Evolutionary conservation across 2,113 vertebrate species (phyloP).

Genomic region (Callaeas wilsoni): DNA sequence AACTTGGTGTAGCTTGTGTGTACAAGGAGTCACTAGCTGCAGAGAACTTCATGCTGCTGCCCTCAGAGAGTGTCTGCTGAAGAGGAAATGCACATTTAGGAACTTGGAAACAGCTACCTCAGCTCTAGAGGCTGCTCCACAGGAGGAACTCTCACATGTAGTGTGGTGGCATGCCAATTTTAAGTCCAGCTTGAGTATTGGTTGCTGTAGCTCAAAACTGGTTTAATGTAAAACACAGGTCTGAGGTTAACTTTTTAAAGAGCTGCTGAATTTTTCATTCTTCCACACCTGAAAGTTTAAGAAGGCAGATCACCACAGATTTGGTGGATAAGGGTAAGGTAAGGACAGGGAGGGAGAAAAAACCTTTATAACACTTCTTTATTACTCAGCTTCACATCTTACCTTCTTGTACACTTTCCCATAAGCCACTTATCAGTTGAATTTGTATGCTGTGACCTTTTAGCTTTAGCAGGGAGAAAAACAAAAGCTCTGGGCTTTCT

Average conservation of each 20-base stretch:
- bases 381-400: not conserved
- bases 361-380: not conserved
- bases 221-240: not conserved
- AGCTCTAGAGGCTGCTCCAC: not conserved
- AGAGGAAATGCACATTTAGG: not conserved
- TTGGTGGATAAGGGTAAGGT: not conserved
- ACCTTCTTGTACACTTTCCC: not conserved
- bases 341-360: not conserved
- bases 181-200: not conserved
- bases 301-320: not conserved
- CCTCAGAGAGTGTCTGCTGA: not conserved
- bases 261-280: not conserved
- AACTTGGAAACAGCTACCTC: not conserved
- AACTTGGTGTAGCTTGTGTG: not conserved
- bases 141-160: not conserved
- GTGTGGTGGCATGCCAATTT: not conserved
- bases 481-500: not conserved
- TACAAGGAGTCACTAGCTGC: not conserved
- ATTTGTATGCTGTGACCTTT: not conserved
- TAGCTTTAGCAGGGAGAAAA: not conserved
- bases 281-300: not conserved
- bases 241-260: not conserved
- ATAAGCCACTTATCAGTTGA: not conserved
- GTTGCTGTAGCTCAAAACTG: not conserved
- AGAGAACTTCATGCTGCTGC: not conserved